Evolutionary conservation across 2,113 vertebrate genomes (phyloP).

Genomic region (Psophia crepitans): DNA sequence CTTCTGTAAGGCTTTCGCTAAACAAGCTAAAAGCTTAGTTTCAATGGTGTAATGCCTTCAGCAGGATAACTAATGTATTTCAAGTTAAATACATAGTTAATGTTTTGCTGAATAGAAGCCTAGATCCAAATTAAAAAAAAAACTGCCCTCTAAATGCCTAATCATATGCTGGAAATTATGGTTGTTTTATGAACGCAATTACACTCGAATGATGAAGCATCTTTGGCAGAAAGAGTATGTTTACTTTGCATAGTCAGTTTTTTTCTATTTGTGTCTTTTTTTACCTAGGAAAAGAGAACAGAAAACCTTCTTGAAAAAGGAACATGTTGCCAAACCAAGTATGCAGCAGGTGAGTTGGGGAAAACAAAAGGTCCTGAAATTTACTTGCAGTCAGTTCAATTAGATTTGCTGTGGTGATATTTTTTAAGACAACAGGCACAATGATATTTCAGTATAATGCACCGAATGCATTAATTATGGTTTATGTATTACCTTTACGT

Average conservation of each 20-base stretch:
- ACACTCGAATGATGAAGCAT: background rate
- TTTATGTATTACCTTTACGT: background rate
- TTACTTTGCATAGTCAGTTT: background rate
- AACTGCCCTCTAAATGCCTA: background rate
- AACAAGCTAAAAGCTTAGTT: background rate
- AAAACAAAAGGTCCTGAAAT: background rate
- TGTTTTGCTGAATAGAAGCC: background rate
- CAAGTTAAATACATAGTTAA: background rate
- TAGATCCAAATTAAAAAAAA: background rate
- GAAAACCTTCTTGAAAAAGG: constrained; percentile 3
- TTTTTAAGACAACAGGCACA: background rate
- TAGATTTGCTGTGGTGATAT: background rate
- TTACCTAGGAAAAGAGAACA: background rate
- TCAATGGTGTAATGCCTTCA: background rate
- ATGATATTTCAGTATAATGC: background rate
- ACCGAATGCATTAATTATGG: background rate
- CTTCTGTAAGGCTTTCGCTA: background rate
- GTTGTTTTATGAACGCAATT: background rate
- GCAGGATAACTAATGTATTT: constrained; percentile 21
- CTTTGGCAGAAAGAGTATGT: background rate
- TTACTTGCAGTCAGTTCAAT: background rate
- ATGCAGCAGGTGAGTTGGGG: background rate
- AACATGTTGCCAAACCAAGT: background rate
- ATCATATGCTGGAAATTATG: background rate
- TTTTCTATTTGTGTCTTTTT: background rate